Evolutionary conservation across 2,797 vertebrate species (phyloP).

Genomic region (Echiichthys vipera): DNA sequence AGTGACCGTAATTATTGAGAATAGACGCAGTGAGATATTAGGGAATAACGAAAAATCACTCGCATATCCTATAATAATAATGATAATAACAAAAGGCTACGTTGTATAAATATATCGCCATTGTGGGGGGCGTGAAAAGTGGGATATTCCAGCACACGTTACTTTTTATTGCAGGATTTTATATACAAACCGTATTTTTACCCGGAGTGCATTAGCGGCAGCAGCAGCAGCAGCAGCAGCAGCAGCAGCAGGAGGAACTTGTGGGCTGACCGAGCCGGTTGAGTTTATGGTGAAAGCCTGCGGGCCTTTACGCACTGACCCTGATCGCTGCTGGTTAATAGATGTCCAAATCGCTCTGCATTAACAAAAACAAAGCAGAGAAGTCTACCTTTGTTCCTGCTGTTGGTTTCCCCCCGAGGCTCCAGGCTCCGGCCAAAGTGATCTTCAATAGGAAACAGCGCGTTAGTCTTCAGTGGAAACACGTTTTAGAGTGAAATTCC

Average conservation of each 20-base stretch:
- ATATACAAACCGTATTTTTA: background rate
- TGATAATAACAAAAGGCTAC: too few species aligned
- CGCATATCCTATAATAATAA: too few species aligned
- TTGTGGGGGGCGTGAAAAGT: background rate
- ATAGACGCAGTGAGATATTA: background rate
- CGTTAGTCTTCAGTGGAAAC: background rate
- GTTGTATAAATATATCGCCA: background rate
- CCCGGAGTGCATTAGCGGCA: background rate
- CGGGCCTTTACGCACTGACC: constrained; percentile 69
- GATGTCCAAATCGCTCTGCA: constrained; percentile 55
- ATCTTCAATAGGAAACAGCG: background rate
- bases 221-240: constrained; percentile 35
- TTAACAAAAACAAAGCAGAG: constrained; percentile 50
- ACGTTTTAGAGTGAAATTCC: background rate
- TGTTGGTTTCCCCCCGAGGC: constrained; percentile 29
- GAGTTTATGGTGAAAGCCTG: constrained; percentile 64
- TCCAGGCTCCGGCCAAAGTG: constrained; percentile 15
- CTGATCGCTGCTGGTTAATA: constrained; percentile 79
- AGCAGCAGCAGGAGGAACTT: constrained; percentile 42
- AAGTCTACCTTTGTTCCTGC: constrained; percentile 45
- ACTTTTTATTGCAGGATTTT: background rate
- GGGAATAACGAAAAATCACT: background rate
- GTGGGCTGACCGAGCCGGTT: constrained; percentile 17
- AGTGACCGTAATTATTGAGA: background rate
- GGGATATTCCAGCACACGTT: background rate